These are phyloP conservation scores for Callipepla californica DNA, from an alignment of 2,113 vertebrate species.

Conservation along the genomic window DNA sequence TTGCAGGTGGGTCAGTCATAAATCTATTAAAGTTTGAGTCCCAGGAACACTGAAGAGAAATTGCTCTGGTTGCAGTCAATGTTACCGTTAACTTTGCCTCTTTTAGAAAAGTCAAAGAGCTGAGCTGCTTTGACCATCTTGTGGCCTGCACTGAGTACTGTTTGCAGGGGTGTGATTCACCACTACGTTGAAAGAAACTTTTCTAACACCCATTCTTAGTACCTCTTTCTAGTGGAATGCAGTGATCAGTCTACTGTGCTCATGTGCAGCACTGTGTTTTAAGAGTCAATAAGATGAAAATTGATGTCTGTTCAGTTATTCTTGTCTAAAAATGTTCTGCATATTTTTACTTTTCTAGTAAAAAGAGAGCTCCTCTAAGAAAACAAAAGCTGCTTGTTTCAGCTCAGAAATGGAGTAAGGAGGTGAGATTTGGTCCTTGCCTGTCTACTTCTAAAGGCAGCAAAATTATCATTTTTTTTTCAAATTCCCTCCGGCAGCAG, in stretches of 20 bases:
- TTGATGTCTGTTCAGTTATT: neutral
- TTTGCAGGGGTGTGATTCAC: neutral
- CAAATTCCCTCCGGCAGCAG: conserved; percentile 66
- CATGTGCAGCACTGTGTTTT: neutral
- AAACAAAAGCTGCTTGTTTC: neutral
- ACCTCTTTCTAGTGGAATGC: neutral
- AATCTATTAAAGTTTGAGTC: neutral
- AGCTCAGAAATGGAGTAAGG: conserved; percentile 13
- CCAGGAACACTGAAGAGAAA: neutral
- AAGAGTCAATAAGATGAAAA: neutral
- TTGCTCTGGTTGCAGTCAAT: neutral
- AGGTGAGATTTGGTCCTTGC: conserved; percentile 34
- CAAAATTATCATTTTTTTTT: conserved; percentile 70
- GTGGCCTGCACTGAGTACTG: neutral
- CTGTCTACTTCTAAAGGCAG: conserved; percentile 66
- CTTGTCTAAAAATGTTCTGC: neutral
- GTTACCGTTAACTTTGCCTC: neutral
- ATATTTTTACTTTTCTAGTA: neutral
- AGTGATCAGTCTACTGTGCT: neutral
- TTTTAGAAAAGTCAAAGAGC: neutral
- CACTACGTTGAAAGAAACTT: neutral
- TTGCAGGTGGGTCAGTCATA: neutral
- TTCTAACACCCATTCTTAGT: neutral
- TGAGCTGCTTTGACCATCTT: neutral
- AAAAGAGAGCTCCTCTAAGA: neutral